phyloP scores from a whole-genome alignment of 2,888 invertebrate genomes.

The Epinotia nisella region DNA sequence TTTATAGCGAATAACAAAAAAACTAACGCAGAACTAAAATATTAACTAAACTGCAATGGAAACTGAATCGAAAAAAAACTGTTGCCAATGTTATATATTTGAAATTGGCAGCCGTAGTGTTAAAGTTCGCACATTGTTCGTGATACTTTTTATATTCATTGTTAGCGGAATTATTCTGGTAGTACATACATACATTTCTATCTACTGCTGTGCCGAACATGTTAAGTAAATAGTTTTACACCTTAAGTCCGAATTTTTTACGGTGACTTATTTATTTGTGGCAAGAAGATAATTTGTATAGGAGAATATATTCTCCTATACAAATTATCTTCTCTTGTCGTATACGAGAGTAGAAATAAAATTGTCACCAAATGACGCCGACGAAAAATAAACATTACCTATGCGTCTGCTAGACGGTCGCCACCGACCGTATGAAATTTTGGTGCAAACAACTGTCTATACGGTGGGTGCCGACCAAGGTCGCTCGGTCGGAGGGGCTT shows the following conservation, averaged over 20 bases:
- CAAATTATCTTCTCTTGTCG: no score
- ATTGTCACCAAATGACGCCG: neutral
- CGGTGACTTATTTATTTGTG: no score
- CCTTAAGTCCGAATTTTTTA: no score
- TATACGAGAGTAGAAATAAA: no score
- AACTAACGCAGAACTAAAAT: constrained; percentile 1
- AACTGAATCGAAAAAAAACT: neutral
- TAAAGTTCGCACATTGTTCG: constrained; percentile 9
- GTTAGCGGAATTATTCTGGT: constrained; percentile 7
- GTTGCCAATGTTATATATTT: neutral
- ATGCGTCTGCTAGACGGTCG: no score
- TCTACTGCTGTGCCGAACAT: neutral
- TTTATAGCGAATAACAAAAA: neutral
- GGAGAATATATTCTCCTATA: no score
- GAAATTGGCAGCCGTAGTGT: constrained; percentile 5
- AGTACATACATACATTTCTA: neutral
- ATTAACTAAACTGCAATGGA: constrained; percentile 4
- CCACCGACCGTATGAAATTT: no score
- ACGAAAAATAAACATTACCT: no score
- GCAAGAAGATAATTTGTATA: no score
- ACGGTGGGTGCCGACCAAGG: no score
- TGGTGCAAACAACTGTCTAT: no score
- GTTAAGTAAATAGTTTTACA: neutral
- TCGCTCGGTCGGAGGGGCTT: no score
- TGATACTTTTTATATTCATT: neutral